Evolutionary conservation across 2,113 vertebrate species (phyloP), one percentile per base, ranked within the genome.

Genomic region (Podarcis raffonei): DNA sequence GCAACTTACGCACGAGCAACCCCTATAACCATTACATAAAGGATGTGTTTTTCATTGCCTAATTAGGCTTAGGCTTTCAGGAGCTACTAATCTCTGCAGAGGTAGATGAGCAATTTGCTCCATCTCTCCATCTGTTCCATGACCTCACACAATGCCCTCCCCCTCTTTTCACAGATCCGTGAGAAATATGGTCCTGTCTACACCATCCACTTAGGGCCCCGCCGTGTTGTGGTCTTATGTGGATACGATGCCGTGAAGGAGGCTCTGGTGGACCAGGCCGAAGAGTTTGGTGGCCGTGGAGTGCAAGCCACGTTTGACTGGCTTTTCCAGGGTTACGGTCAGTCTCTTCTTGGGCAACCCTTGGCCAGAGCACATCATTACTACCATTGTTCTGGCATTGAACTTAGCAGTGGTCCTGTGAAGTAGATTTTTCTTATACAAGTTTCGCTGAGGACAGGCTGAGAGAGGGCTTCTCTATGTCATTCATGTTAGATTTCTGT

Each of bases 161-260:
- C 3, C 30, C 35, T 83, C 16, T 57, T 6, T 4, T 78, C 23
- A 1, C 82, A 97, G 96, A 91, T 97, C 79, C 93, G 78, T 32
- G 89, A 96, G 79, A 95, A 94, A 81, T 97, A 96, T 1, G 95
- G 96, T 3, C 81, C 95, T 1, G 77, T 97, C 76, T 96, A 93
- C 89, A 96, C 96, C 0, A 65, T 96, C 39, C 94, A 96, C 88
- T 84, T 97, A 87, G 95, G 96, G 0, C 93, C 94, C 1, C 72
- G 89, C 69, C 93, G 95, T 1, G 91, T 95, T 2, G 94, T 97
- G 71, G 78, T 97, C 76, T 92, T 97, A 18, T 95, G 94, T 59
- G 95, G 96, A 30, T 94, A 94, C 8, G 89, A 96, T n/a, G 90
- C 93, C 3, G 87, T 97, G 68, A 96, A 95, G 88, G 96, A 97